phyloP scores from a whole-genome alignment of 2,888 invertebrate genomes.

The Catocala nupta region DNA sequence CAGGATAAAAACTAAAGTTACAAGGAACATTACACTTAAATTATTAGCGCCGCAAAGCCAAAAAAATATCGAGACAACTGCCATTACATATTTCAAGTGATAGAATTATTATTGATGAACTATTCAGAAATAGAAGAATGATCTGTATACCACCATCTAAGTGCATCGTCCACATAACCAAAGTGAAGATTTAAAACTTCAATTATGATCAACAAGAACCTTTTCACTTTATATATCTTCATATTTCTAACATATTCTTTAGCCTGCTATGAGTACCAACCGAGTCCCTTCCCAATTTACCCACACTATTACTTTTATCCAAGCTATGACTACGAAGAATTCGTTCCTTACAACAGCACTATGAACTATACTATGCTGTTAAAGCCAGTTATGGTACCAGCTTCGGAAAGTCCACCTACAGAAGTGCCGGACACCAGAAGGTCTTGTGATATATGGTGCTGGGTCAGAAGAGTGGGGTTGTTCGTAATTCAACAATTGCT shows the following conservation, averaged over 20 bases:
- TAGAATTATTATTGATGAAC: too few species aligned
- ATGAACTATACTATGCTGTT: background rate
- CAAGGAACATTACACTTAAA: too few species aligned
- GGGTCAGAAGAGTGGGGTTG: constrained; percentile 65
- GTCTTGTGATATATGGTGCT: constrained; percentile 68
- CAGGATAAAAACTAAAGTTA: too few species aligned
- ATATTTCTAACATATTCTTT: constrained; percentile 2
- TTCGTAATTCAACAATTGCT: constrained; percentile 69
- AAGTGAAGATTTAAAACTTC: too few species aligned
- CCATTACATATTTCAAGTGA: too few species aligned
- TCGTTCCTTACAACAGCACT: constrained; percentile 9
- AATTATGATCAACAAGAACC: background rate
- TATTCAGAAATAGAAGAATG: too few species aligned
- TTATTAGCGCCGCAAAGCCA: too few species aligned
- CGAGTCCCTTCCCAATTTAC: constrained; percentile 29
- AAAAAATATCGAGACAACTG: too few species aligned
- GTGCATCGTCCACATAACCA: too few species aligned
- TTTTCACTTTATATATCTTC: background rate
- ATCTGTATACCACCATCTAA: too few species aligned
- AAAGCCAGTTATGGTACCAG: background rate
- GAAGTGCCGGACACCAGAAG: constrained; percentile 21
- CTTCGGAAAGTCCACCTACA: constrained; percentile 22
- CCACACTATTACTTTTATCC: constrained; percentile 29
- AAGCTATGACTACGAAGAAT: constrained; percentile 17
- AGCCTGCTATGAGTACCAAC: constrained; percentile 29